These are phyloP conservation scores for Albula goreensis DNA, from an alignment of 2,113 vertebrate genomes.

Conservation along the genomic window DNA sequence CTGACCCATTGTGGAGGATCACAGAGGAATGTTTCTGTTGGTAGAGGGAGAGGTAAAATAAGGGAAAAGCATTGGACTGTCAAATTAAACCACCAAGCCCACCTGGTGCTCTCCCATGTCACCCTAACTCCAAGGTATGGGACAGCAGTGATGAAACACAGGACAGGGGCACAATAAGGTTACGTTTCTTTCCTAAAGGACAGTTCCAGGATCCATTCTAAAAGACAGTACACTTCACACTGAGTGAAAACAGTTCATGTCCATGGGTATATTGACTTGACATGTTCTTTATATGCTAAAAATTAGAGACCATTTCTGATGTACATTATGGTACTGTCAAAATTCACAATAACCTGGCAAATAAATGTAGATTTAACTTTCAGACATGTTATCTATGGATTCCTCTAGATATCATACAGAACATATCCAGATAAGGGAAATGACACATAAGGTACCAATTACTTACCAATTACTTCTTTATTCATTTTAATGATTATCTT, in stretches of 20 bases:
- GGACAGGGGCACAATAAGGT: background rate
- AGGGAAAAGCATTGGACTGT: conserved; percentile 2
- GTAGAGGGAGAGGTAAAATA: background rate
- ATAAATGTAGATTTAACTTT: too few species aligned
- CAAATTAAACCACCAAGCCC: background rate
- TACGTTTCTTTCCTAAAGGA: background rate
- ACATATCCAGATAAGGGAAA: too few species aligned
- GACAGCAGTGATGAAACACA: background rate
- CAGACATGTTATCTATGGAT: too few species aligned
- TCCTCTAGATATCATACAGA: too few species aligned
- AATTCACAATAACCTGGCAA: too few species aligned
- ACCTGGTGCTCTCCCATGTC: background rate
- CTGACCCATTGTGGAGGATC: conserved; percentile 9
- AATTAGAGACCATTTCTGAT: too few species aligned
- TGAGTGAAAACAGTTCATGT: background rate
- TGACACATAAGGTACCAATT: too few species aligned
- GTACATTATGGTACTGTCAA: too few species aligned
- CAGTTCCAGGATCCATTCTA: background rate
- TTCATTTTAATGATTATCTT: background rate
- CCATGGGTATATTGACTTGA: too few species aligned
- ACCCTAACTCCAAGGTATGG: background rate
- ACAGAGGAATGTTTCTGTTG: background rate
- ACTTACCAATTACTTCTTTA: background rate
- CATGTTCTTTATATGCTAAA: too few species aligned
- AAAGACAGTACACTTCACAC: background rate